Percentiles rank a stretch among this genome's conserved stretches.
phyloP scores from a whole-genome alignment of 2,797 vertebrate genomes.

The Sebastes iracundus region DNA sequence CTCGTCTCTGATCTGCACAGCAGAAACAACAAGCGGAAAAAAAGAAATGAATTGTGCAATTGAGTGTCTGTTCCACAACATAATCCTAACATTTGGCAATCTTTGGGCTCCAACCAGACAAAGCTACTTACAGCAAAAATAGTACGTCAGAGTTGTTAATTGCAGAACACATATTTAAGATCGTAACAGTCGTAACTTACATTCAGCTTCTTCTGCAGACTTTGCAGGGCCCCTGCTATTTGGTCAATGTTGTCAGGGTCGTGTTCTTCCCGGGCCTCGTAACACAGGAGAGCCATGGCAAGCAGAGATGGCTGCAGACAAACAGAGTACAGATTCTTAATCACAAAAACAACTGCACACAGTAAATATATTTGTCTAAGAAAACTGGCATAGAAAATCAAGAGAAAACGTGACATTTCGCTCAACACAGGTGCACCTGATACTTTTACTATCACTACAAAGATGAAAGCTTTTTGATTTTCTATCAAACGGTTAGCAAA shows the following conservation, averaged over 20 bases:
- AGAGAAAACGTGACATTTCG: neutral
- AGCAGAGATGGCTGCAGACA: conserved; percentile 90
- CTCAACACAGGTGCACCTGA: neutral
- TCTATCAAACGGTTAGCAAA: neutral
- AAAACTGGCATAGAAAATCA: neutral
- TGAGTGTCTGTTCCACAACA: neutral
- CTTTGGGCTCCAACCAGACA: neutral
- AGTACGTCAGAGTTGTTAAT: neutral
- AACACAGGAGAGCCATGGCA: conserved; percentile 87
- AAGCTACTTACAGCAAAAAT: neutral
- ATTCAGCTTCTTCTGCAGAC: conserved; percentile 86
- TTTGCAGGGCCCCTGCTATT: conserved; percentile 82
- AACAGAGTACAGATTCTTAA: neutral
- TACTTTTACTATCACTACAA: neutral
- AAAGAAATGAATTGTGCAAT: fast-evolving
- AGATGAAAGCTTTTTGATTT: neutral
- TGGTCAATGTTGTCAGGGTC: conserved; percentile 74
- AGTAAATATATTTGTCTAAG: neutral
- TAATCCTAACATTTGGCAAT: neutral
- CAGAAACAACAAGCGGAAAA: neutral
- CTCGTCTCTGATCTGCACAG: conserved; percentile 85
- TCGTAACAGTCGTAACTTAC: conserved; percentile 69
- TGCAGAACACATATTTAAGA: neutral
- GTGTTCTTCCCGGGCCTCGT: conserved; percentile 88
- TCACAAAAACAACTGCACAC: neutral